phyloP scores from a whole-genome alignment of 2,113 vertebrate species.

The Equus przewalskii region DNA sequence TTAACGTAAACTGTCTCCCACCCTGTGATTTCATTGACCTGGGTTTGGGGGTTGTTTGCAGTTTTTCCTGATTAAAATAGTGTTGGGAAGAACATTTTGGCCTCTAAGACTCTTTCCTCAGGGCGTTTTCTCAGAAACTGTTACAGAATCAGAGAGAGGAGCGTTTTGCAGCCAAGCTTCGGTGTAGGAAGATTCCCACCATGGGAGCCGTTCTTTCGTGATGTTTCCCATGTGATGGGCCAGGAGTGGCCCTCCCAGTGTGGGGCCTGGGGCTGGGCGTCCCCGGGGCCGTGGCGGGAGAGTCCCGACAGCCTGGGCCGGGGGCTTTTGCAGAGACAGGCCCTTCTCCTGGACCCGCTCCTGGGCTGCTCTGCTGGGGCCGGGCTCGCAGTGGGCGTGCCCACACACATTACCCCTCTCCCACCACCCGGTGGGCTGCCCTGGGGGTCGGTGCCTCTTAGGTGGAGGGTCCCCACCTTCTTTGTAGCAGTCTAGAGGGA shows the following conservation, averaged over 20 bases:
- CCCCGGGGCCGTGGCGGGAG: not conserved
- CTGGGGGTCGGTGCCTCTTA: rapidly evolving
- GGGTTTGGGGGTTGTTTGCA: not conserved
- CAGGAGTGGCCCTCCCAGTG: rapidly evolving
- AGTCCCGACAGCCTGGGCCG: not conserved
- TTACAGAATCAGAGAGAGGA: rapidly evolving
- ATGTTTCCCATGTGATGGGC: rapidly evolving
- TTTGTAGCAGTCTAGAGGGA: not conserved
- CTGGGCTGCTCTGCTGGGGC: not conserved
- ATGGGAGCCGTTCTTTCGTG: rapidly evolving
- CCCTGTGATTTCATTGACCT: not conserved
- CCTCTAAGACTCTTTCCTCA: not conserved
- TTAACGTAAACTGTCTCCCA: not conserved
- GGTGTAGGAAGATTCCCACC: rapidly evolving
- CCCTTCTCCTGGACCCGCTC: not conserved
- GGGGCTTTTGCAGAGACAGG: not conserved
- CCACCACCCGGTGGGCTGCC: not conserved
- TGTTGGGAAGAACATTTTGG: not conserved
- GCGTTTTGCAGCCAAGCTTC: rapidly evolving
- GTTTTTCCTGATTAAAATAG: not conserved
- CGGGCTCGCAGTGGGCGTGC: not conserved
- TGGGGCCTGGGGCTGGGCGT: not conserved
- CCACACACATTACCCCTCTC: not conserved
- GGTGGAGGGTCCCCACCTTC: not conserved
- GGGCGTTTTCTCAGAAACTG: not conserved